Evolutionary conservation across 2,113 vertebrate genomes (phyloP), one percentile per base, ranked within the genome.

Genomic region (Calyptommatus sinebrachiatus): DNA sequence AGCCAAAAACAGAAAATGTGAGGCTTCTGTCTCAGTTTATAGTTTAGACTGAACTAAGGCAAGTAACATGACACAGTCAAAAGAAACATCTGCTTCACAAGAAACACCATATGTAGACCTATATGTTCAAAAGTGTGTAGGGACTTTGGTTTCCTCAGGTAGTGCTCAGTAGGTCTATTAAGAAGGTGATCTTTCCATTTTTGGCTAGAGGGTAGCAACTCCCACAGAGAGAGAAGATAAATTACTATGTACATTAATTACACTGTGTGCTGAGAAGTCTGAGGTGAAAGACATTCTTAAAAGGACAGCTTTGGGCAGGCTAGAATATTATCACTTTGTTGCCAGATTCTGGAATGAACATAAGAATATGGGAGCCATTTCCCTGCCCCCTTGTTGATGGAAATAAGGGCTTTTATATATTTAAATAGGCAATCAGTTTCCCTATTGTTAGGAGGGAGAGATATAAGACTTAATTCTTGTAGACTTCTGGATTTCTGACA

Each of bases 231-330:
- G 46, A 45, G 9, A 48, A 81, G 28, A 77, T n/a, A 75, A 79
- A 78, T 73, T 84, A 73, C 61, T 75, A 14, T 10, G 8, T 63
- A 16, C 21, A 16, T 81, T 82, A 82, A 71, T 83, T 78, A 53
- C 69, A 68, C 18, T 66, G 28, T 6, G 60, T 14, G 75, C 31
- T 22, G 60, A 14, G 10, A 28, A 83, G 74, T 53, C 76, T 62
- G 71, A 78, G 45, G 85, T 83, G 74, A 69, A 83, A 83, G 20
- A 20, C 1, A 16, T 41, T 21, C 22, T 69, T 67, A 66, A 81
- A 89, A 90, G 73, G 4, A 81, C 60, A 77, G 22, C 8, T 7
- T 11, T 78, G 45, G 67, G n/a, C 73, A 82, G 75, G 78, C 66
- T 22, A 20, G 46, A 53, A 65, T n/a, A 31, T 48, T 5, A 61